These are phyloP conservation scores for Pemphredon lugubris DNA, from an alignment of 2,888 invertebrate species.

Conservation along the genomic window DNA sequence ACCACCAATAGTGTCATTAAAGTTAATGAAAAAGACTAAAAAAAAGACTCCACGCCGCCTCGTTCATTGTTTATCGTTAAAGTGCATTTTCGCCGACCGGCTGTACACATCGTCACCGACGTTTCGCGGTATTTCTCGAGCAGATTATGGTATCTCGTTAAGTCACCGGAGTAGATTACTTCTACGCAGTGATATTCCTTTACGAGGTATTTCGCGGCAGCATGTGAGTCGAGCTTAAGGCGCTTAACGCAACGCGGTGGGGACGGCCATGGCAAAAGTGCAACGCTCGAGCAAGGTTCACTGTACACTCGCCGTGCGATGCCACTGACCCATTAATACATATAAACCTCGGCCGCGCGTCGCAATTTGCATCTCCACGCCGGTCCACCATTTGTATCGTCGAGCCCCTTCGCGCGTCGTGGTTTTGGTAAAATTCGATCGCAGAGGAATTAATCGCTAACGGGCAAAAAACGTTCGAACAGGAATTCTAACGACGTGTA, in stretches of 20 bases:
- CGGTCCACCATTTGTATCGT: slow-evolving; percentile 66
- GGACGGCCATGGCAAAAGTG: slow-evolving; percentile 68
- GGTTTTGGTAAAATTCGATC: slow-evolving; percentile 50
- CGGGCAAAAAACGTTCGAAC: no score
- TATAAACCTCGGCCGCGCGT: slow-evolving; percentile 68
- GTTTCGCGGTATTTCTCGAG: no score
- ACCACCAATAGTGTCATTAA: no score
- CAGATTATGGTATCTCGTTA: no score
- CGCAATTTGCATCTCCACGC: slow-evolving; percentile 68
- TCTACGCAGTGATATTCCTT: not conserved
- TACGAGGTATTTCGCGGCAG: not conserved
- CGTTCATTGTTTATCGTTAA: no score
- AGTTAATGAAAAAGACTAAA: no score
- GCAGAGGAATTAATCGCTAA: no score
- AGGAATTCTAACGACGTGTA: no score
- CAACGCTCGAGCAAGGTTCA: slow-evolving; percentile 75
- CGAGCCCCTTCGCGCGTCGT: slow-evolving; percentile 55
- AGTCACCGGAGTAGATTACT: no score
- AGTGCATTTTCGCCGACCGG: no score
- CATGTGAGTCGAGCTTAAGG: slow-evolving; percentile 19
- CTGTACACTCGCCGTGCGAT: slow-evolving; percentile 69
- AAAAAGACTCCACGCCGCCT: no score
- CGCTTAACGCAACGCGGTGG: slow-evolving; percentile 1
- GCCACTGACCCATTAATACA: slow-evolving; percentile 80
- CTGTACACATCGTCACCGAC: no score